Evolutionary conservation across 2,113 vertebrate species (phyloP).

Genomic region (Dryoscopus gambensis): DNA sequence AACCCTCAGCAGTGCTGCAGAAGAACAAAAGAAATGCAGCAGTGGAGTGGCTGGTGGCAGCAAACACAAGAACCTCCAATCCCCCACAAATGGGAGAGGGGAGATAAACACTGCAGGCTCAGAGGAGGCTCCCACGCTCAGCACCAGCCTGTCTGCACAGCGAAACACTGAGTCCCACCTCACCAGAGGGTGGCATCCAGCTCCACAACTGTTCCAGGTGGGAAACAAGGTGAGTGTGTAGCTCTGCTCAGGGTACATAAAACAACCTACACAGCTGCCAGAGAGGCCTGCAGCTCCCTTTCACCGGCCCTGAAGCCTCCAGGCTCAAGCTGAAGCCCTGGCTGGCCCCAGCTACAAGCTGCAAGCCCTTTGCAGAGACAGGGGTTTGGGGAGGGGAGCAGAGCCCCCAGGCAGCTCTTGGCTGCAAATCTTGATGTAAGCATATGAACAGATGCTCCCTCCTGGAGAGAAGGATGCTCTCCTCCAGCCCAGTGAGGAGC

Average conservation of each 20-base stretch:
- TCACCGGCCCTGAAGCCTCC: constrained; percentile 20
- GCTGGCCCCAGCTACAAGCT: neutral
- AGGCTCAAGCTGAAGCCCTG: neutral
- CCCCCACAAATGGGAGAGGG: neutral
- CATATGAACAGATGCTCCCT: neutral
- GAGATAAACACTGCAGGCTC: neutral
- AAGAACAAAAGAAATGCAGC: neutral
- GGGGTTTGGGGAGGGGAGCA: neutral
- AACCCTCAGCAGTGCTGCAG: neutral
- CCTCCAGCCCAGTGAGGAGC: neutral
- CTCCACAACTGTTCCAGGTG: neutral
- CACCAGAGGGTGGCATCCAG: neutral
- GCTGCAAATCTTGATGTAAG: neutral
- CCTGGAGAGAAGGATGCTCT: neutral
- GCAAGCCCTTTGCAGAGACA: neutral
- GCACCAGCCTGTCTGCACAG: neutral
- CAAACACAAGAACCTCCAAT: neutral
- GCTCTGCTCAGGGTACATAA: neutral
- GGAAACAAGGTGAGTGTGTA: neutral
- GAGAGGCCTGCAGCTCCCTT: neutral
- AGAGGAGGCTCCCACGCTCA: neutral
- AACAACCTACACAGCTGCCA: neutral
- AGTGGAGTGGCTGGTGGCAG: neutral
- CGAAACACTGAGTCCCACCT: neutral
- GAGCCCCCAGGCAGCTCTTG: neutral